Conservation (phyloP, 2,888 invertebrate genomes). For the Leptopilina drosophilae region DNA sequence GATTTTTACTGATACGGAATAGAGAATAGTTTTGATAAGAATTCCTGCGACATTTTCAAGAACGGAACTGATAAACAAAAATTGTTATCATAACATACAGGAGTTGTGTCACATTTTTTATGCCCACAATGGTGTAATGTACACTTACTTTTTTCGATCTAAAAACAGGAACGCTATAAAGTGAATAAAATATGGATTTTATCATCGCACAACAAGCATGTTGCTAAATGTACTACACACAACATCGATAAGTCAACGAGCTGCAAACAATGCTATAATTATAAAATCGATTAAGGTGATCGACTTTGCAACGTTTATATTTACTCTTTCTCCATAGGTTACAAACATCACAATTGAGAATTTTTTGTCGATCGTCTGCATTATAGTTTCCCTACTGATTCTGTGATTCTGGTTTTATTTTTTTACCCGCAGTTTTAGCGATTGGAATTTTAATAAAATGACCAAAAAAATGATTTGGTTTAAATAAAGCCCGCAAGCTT, state of each 20-base stretch:
- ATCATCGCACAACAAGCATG: not conserved
- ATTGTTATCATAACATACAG: too few relatives aligned
- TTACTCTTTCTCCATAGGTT: conserved; percentile 21
- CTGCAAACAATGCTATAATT: conserved; percentile 22
- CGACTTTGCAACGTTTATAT: conserved; percentile 24
- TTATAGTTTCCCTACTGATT: not conserved
- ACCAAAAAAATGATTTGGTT: too few relatives aligned
- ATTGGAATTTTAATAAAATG: too few relatives aligned
- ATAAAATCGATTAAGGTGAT: conserved; percentile 35
- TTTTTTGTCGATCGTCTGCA: not conserved
- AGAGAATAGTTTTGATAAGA: too few relatives aligned
- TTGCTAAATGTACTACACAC: conserved; percentile 2
- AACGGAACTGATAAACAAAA: too few relatives aligned
- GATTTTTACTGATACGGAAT: not conserved
- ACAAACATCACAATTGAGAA: not conserved
- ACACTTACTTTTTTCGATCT: not conserved
- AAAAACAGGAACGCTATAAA: not conserved
- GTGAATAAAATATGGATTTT: conserved; percentile 23
- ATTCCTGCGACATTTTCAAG: too few relatives aligned
- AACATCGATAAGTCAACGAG: conserved; percentile 18
- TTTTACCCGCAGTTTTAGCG: too few relatives aligned
- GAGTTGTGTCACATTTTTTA: too few relatives aligned
- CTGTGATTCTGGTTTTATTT: too few relatives aligned
- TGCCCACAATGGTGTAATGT: too few relatives aligned
- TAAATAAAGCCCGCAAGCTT: too few relatives aligned